These are phyloP conservation scores for Oscheius sp. DNA, from an alignment of 2,888 invertebrate genomes.

Conservation along the genomic window DNA sequence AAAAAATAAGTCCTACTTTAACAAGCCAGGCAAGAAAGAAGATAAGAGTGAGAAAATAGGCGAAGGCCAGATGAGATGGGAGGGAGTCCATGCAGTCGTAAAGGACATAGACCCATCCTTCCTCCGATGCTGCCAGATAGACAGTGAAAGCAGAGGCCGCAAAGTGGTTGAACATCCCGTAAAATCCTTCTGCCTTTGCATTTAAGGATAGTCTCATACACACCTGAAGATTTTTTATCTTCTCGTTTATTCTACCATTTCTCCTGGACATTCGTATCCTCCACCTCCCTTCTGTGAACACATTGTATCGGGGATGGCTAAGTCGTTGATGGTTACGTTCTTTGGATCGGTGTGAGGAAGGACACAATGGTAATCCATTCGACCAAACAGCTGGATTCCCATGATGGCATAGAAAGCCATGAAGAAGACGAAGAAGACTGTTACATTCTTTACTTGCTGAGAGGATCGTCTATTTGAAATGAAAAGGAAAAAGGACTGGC, in stretches of 20 bases:
- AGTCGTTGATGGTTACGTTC: constrained; percentile 87
- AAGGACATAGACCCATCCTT: constrained; percentile 99
- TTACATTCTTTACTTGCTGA: constrained; percentile 99
- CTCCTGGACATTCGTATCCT: constrained; percentile 73
- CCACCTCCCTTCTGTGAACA: constrained; percentile 75
- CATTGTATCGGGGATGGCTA: constrained; percentile 98
- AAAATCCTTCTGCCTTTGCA: constrained; percentile 92
- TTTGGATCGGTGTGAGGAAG: constrained; percentile 75
- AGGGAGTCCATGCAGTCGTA: constrained; percentile 77
- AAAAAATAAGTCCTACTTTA: constrained; percentile 77
- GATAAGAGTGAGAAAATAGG: constrained; percentile 98
- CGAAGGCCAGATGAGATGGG: constrained; percentile 79
- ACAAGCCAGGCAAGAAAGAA: constrained; percentile 99
- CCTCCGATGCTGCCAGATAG: constrained; percentile 98
- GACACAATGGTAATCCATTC: constrained; percentile 96
- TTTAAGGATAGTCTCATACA: constrained; percentile 89
- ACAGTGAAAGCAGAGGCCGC: constrained; percentile 92
- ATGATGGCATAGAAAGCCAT: constrained; percentile 97
- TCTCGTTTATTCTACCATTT: constrained; percentile 67
- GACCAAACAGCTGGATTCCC: constrained; percentile 98
- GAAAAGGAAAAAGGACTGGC: background rate
- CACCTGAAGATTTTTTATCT: constrained; percentile 78
- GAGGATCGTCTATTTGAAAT: constrained; percentile 93
- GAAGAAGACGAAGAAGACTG: constrained; percentile 97
- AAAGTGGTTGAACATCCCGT: constrained; percentile 88